Conservation (phyloP, 2,113 vertebrate species). For the Grammomys surdaster region DNA sequence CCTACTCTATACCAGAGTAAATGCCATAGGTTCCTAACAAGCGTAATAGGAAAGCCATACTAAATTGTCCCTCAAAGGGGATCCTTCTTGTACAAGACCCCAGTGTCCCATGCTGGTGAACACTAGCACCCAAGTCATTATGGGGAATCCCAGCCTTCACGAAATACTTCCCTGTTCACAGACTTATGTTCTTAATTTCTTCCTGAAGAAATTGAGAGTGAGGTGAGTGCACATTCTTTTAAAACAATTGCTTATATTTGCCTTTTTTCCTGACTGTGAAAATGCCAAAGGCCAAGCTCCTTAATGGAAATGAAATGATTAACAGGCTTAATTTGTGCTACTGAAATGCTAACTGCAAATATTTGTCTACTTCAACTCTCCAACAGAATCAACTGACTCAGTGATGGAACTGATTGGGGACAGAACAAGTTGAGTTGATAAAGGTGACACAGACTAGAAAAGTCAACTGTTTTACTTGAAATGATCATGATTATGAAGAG, state of each 20-base stretch:
- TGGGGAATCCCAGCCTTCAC: background rate
- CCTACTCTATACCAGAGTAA: background rate
- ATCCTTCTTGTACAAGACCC: background rate
- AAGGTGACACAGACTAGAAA: background rate
- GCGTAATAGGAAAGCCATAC: background rate
- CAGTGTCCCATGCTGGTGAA: background rate
- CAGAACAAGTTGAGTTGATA: background rate
- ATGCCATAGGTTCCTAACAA: background rate
- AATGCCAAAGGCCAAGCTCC: constrained; percentile 16
- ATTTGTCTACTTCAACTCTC: constrained; percentile 51
- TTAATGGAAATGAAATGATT: constrained; percentile 66
- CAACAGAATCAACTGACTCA: constrained; percentile 2
- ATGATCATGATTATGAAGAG: background rate
- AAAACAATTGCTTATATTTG: constrained; percentile 35
- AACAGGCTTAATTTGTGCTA: constrained; percentile 59
- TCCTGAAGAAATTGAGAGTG: background rate
- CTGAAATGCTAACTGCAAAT: constrained; percentile 60
- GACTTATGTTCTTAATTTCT: background rate
- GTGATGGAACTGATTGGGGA: background rate
- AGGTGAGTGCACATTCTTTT: background rate
- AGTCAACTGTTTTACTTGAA: background rate
- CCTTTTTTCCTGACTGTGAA: background rate
- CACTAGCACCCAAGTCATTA: background rate
- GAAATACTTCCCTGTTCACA: background rate
- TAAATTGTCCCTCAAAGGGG: accelerated